Conservation (phyloP, 2,797 vertebrate species). For the Kryptolebias ocellatus region DNA sequence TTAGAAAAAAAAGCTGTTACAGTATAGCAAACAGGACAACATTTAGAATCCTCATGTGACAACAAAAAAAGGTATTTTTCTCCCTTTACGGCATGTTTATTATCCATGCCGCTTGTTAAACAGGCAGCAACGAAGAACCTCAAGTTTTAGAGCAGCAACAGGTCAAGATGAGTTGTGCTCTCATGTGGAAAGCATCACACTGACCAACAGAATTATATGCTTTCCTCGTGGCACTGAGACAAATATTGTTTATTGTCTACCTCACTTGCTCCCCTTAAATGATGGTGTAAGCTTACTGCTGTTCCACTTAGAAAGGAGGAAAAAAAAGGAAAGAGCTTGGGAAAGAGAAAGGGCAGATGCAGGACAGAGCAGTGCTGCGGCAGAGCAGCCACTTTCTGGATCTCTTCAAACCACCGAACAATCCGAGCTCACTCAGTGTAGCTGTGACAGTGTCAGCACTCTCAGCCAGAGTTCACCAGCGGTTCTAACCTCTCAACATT, state of each 20-base stretch:
- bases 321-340: conserved; percentile 46
- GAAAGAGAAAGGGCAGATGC: conserved; percentile 51
- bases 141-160: conserved; percentile 62
- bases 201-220: conserved; percentile 71
- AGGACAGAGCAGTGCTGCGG: conserved; percentile 49
- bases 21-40: conserved; percentile 46
- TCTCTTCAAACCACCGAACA: conserved; percentile 57
- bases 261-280: conserved; percentile 60
- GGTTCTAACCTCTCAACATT: conserved; percentile 43
- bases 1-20: conserved; percentile 48
- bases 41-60: conserved; percentile 28
- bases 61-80: conserved; percentile 2
- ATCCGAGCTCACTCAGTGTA: conserved; percentile 29
- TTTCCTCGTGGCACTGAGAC: conserved; percentile 70
- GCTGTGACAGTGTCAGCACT: conserved; percentile 48
- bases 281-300: conserved; percentile 64
- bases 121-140: conserved; percentile 58
- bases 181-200: conserved; percentile 76
- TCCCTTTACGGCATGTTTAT: conserved; percentile 18
- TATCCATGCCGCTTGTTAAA: conserved; percentile 33
- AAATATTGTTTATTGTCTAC: conserved; percentile 75
- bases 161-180: conserved; percentile 67
- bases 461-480: conserved; percentile 54
- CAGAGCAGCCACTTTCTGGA: conserved; percentile 49
- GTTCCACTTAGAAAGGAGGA: conserved; percentile 44